A percentile compares a stretch with the other conserved stretches of the same genome.
phyloP scores from a whole-genome alignment of 2,888 invertebrate genomes.

The Andrena trimmerana region DNA sequence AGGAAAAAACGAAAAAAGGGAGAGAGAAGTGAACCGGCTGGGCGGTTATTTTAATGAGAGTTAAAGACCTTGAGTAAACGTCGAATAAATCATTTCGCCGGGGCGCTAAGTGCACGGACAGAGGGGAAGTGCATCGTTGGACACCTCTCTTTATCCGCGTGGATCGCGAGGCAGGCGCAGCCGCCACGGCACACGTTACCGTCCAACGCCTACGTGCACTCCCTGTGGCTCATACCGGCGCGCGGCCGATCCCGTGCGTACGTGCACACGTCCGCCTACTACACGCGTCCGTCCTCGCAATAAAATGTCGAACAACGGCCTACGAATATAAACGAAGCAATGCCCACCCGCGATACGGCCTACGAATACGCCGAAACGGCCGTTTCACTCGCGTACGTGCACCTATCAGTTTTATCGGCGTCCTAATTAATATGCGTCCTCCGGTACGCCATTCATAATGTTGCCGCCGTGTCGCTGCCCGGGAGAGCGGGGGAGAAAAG shows the following conservation, averaged over 20 bases:
- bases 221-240: neutral
- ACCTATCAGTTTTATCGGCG: conserved; percentile 38
- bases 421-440: conserved; percentile 63
- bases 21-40: conserved; percentile 61
- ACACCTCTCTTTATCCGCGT: conserved; percentile 62
- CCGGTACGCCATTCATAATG: conserved; percentile 37
- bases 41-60: conserved; percentile 83
- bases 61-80: conserved; percentile 83
- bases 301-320: conserved; percentile 65
- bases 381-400: conserved; percentile 46
- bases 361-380: conserved; percentile 51
- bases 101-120: conserved; percentile 71
- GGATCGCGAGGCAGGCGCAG: conserved; percentile 51
- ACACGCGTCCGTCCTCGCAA: conserved; percentile 46
- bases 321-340: conserved; percentile 66
- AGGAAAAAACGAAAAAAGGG: conserved; percentile 30
- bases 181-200: conserved; percentile 37
- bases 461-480: conserved; percentile 22
- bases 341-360: conserved; percentile 58
- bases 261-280: conserved; percentile 41
- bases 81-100: conserved; percentile 83
- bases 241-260: neutral
- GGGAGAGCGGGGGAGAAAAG: neutral
- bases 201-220: conserved; percentile 34
- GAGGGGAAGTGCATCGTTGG: conserved; percentile 55